phyloP scores from a whole-genome alignment of 2,888 invertebrate genomes.

The Ormia ochracea region DNA sequence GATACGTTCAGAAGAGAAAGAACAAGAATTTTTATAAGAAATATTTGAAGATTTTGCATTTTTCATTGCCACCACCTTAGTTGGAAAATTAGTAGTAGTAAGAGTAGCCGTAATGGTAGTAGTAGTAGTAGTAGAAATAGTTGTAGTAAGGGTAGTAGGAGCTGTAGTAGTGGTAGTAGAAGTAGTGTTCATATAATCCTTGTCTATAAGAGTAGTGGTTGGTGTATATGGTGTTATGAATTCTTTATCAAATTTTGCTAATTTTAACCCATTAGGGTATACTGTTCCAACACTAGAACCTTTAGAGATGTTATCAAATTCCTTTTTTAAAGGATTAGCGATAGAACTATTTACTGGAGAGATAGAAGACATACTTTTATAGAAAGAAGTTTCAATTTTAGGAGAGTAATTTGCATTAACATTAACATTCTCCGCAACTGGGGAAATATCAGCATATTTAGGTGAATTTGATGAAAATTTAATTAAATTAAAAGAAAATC shows the following conservation, averaged over 20 bases:
- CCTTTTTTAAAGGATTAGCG: not conserved
- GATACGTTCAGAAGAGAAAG: slow-evolving; percentile 45
- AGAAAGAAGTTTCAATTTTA: not conserved
- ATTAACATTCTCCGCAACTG: not conserved
- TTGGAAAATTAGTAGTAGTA: slow-evolving; percentile 53
- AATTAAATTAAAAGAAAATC: slow-evolving; percentile 17
- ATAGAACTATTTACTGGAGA: not conserved
- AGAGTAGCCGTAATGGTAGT: slow-evolving; percentile 33
- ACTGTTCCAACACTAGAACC: not conserved
- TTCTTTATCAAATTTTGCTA: not conserved
- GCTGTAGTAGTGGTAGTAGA: not conserved
- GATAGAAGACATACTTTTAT: not conserved
- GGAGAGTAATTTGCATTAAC: not conserved
- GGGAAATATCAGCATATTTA: not conserved
- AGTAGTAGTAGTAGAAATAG: slow-evolving; percentile 42
- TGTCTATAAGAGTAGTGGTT: slow-evolving; percentile 32
- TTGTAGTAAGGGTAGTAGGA: not conserved
- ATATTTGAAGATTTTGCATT: slow-evolving; percentile 40
- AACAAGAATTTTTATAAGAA: slow-evolving; percentile 33
- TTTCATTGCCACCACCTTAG: slow-evolving; percentile 48
- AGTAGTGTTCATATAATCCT: slow-evolving; percentile 24
- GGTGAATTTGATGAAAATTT: slow-evolving; percentile 7
- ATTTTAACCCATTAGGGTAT: not conserved
- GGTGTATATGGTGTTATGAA: slow-evolving; percentile 14
- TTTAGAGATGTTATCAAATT: not conserved